Percentiles rank a stretch among this genome's conserved stretches.
These are phyloP conservation scores for Nyleta sp. DNA, from an alignment of 2,888 invertebrate species.

Conservation along the genomic window DNA sequence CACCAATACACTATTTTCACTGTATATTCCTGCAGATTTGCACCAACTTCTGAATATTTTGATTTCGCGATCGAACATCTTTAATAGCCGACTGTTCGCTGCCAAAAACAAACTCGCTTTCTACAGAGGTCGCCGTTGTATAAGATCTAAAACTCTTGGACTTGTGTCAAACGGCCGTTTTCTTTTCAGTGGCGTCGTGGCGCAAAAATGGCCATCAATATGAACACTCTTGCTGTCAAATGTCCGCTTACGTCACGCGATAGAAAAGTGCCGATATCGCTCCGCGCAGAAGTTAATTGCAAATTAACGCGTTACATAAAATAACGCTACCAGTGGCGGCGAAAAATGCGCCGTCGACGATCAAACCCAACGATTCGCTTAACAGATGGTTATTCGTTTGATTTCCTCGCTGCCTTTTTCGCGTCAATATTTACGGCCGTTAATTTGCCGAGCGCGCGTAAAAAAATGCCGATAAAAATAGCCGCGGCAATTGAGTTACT, in stretches of 20 bases:
- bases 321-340: slow-evolving; percentile 2
- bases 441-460: no score
- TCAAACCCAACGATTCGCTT: slow-evolving; percentile 18
- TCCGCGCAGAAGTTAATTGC: slow-evolving; percentile 27
- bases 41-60: no score
- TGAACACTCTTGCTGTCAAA: slow-evolving; percentile 37
- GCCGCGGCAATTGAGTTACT: no score
- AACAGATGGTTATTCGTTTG: background rate
- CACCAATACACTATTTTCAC: no score
- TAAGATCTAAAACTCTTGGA: slow-evolving; percentile 29
- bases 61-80: no score
- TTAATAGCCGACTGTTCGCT: no score
- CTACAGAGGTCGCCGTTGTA: slow-evolving; percentile 26
- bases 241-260: slow-evolving; percentile 35
- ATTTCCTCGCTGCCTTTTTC: no score
- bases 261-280: slow-evolving; percentile 6
- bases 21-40: no score
- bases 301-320: slow-evolving; percentile 45
- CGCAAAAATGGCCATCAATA: slow-evolving; percentile 23
- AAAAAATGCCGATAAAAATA: no score
- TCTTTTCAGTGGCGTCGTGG: background rate
- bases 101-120: slow-evolving; percentile 32
- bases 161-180: slow-evolving; percentile 19
- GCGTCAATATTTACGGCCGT: no score
- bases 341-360: slow-evolving; percentile 23